These are phyloP conservation scores for Archips xylosteana DNA, from an alignment of 2,888 invertebrate species.

Conservation along the genomic window DNA sequence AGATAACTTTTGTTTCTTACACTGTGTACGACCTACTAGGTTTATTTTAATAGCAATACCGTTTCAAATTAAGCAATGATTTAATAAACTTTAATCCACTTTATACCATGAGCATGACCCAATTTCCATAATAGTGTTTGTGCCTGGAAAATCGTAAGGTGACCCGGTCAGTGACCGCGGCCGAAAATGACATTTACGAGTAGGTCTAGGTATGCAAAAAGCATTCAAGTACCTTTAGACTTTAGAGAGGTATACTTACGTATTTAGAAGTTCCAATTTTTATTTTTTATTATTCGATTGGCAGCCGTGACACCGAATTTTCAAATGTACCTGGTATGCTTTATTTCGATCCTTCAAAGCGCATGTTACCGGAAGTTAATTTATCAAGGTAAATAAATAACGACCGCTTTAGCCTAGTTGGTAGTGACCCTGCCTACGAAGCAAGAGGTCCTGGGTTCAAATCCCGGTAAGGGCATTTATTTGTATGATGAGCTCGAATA, in stretches of 20 bases:
- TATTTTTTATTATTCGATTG: too few relatives aligned
- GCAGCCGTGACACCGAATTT: neutral
- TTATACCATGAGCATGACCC: slow-evolving; percentile 17
- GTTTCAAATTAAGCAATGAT: neutral
- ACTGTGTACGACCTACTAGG: too few relatives aligned
- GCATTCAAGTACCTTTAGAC: slow-evolving; percentile 11
- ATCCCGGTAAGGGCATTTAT: too few relatives aligned
- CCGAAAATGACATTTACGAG: slow-evolving; percentile 33
- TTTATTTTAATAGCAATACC: too few relatives aligned
- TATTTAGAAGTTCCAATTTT: too few relatives aligned
- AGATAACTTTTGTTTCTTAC: too few relatives aligned
- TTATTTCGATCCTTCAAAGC: neutral
- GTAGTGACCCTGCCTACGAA: too few relatives aligned
- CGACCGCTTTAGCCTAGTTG: too few relatives aligned
- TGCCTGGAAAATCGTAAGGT: slow-evolving; percentile 20
- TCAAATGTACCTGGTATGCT: too few relatives aligned
- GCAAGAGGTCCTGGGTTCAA: too few relatives aligned
- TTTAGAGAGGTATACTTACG: too few relatives aligned
- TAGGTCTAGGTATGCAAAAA: slow-evolving; percentile 26
- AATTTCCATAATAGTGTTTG: slow-evolving; percentile 30
- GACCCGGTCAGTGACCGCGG: slow-evolving; percentile 36
- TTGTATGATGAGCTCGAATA: too few relatives aligned
- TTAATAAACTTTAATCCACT: slow-evolving; percentile 4
- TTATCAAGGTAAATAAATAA: neutral
- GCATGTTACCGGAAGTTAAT: neutral